A percentile compares a stretch with the other conserved stretches of the same genome.
These are phyloP conservation scores for Polia nebulosa DNA, from an alignment of 2,888 invertebrate species.

Conservation along the genomic window DNA sequence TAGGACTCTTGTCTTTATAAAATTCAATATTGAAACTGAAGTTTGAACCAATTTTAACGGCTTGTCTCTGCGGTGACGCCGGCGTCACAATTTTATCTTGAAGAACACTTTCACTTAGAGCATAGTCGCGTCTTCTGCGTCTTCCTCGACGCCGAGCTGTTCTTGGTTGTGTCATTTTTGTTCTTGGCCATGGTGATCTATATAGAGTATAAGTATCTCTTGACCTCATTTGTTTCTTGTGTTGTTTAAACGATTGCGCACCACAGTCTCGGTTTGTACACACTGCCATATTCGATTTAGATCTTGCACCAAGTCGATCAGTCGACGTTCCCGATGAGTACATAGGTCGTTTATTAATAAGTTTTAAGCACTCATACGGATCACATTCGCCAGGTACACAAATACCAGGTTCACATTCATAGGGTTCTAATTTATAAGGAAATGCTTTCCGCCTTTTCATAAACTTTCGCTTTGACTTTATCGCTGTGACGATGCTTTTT, in stretches of 20 bases:
- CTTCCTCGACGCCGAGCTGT: conserved; percentile 3
- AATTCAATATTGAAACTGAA: conserved; percentile 74
- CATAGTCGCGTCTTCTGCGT: conserved; percentile 11
- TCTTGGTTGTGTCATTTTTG: not conserved
- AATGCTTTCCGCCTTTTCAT: too few species aligned
- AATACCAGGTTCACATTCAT: conserved; percentile 68
- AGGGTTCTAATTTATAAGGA: conserved; percentile 59
- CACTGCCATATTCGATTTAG: conserved; percentile 26
- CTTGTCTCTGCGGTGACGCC: conserved; percentile 47
- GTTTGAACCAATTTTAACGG: conserved; percentile 67
- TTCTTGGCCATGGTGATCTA: not conserved
- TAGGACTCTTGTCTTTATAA: conserved; percentile 61
- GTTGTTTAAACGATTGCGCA: conserved; percentile 41
- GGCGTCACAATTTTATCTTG: not conserved
- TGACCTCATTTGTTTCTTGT: conserved; percentile 19
- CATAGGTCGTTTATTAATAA: conserved; percentile 45
- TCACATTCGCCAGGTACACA: conserved; percentile 70
- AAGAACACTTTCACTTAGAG: conserved; percentile 7
- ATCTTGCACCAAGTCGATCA: conserved; percentile 28
- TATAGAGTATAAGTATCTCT: conserved; percentile 17
- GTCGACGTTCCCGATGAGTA: conserved; percentile 46
- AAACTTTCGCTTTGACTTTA: too few species aligned
- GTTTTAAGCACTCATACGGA: conserved; percentile 62
- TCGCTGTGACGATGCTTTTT: too few species aligned
- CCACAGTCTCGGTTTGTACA: conserved; percentile 35